Base-by-base conservation (phyloP, 1,140 invertebrate species). In the Euwallacea fornicatus region DNA sequence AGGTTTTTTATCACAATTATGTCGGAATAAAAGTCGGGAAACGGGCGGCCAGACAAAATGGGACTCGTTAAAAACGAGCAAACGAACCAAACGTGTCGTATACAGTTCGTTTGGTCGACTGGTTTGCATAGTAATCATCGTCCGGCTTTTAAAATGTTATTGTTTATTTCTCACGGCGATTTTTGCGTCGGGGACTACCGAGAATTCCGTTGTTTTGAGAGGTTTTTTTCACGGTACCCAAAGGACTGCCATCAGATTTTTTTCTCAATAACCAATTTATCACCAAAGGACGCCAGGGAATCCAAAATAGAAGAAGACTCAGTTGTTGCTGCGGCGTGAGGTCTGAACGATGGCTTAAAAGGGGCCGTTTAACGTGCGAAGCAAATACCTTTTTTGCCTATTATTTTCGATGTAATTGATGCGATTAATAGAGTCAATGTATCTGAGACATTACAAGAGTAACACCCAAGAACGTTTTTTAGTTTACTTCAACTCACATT, bases 131-230 rank as follows among this genome's bases (percentile, higher is more conserved):
- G 71, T 72, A 64, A 68, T 67, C 46, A 55, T 64, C 71, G 71
- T 67, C 66, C 71, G 71, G 65, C 56, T 63, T 72, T 72, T 68
- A 68, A 72, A 67, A 58, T 68, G 65, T 67, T 68, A 72, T 72
- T 72, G 71, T 72, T 72, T 72, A 72, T 72, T 72, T 72, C 71
- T 72, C 71, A 68, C 71, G 66, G 71, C 65, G 69, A 65, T 71
- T 71, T 65, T 71, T 64, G 15, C 43, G 41, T 33, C 21, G 21
- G 21, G 21, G 21, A 33, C 21, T 33, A 33, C 21, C 21, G 21
- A 33, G 21, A 33, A 33, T 33, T 33, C 21, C 21, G 21, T 33
- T 33, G 21, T 33, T 33, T 33, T 33, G 21, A 33, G 21, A 33
- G 21, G 4, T 33, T 33, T 33, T n/a, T 33, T 33, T 33, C 21